Evolutionary conservation across 1,140 invertebrate species (phyloP), one percentile per base, ranked within the genome.

Genomic region (Rhysida immarginata): DNA sequence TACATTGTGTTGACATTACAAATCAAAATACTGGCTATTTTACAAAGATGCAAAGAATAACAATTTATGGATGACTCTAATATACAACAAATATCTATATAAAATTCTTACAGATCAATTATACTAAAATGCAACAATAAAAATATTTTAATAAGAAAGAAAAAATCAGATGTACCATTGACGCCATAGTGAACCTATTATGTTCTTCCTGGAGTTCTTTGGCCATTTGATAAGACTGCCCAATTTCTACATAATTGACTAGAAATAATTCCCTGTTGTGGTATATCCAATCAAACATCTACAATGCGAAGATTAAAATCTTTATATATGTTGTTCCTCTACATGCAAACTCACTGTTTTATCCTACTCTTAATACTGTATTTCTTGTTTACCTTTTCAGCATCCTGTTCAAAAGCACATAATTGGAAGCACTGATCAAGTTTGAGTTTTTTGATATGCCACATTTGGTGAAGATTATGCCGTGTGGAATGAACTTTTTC

Each of bases 241-340:
- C 94, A 60, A 98, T 96, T 71, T 96, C 91, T 29, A 96, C 92
- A 66, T 97, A 97, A 65, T 89, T 95, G 53, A 89, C 80, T 55
- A 96, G 79, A 73, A 98, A 96, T 48, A 87, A 82, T 65, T 96
- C 92, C 46, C 90, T 79, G 68, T 95, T 94, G 67, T 93, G 90
- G 59, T 86, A 84, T 42, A 96, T 93, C 93, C 93, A 96, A 67
- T 96, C 91, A 69, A 96, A 87, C 90, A 96, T 96, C 82, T 89
- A 70, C 25, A 76, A 75, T 23, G 20, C 45, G 5, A n/a, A 52
- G 21, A 53, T 24, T 54, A 14, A 54, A 45, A 57, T 44, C 11
- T 49, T 53, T n/a, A n/a, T n/a, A n/a, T n/a, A n/a, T n/a, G n/a
- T n/a, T n/a, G n/a, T n/a, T n/a, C n/a, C n/a, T n/a, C n/a, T n/a